Evolutionary conservation across 2,888 invertebrate species (phyloP), one percentile per base, ranked within the genome.

Genomic region (Oligia strigilis): DNA sequence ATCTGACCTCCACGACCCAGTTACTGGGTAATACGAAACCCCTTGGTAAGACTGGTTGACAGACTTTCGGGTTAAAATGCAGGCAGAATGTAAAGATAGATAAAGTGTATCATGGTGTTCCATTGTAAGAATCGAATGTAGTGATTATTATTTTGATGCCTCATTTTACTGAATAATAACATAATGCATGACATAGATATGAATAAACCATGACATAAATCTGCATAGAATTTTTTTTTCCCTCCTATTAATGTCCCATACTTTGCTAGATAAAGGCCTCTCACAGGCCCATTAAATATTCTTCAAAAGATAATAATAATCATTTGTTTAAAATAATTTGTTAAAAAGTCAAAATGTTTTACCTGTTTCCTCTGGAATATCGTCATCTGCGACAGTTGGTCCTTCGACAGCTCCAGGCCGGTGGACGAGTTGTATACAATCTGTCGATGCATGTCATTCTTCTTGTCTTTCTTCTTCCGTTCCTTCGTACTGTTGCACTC

Each of bases 351-450:
- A 72, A 17, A 17, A 9, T 2, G 3, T 14, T 23, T 77, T 83
- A 96, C 98, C 94, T 99, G 98, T 92, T 98, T 99, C 84, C 97
- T 97, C 85, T 98, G 98, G 94, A 99, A 99, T 85, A 98, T 96
- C 23, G 98, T 98, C 95, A 98, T 97, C 75, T 97, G 98, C 78
- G 98, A 97, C 11, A 98, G 95, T 74, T 98, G 97, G 67, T 98
- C 97, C 87, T 97, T 97, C 0, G 98, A 97, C 58, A 98, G 94
- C 80, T 98, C 97, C 9, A 97, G 94, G 0, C 97, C 98, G 60
- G 96, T 97, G 43, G 97, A 97, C 0, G 97, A 97, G 85, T 97
- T 97, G 92, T 97, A 97, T 2, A 97, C 95, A 40, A 97, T 95
- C 86, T 97, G 97, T 13, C 95, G 93, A 79, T 95, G 95, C 83